Conservation (phyloP, 2,888 invertebrate genomes). For the Pristionchus maxplancki region DNA sequence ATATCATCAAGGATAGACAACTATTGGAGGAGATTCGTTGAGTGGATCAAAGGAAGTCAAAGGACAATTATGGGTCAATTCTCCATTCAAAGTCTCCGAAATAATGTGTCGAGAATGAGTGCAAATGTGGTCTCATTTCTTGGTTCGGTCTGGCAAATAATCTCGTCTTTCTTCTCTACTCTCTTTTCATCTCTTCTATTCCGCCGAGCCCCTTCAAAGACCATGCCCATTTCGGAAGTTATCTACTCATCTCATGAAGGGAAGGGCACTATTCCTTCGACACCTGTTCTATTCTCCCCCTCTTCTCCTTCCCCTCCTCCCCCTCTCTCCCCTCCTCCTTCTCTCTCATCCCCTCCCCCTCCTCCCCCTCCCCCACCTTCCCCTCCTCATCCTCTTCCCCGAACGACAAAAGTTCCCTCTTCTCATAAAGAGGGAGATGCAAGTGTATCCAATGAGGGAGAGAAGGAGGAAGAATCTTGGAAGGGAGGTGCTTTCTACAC, state of each 20-base stretch:
- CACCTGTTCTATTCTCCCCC: constrained; percentile 16
- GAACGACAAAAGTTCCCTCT: background rate
- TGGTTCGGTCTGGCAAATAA: background rate
- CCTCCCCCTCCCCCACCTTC: background rate
- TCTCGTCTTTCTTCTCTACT: background rate
- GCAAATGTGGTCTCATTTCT: background rate
- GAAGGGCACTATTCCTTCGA: background rate
- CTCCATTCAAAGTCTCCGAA: background rate
- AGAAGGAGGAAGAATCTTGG: background rate
- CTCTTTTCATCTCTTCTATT: constrained; percentile 3
- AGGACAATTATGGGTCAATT: no score
- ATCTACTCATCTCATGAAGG: constrained; percentile 5
- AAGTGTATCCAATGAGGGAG: background rate
- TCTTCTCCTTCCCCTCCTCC: background rate
- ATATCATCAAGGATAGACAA: background rate
- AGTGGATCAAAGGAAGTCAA: background rate
- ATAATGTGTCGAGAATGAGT: background rate
- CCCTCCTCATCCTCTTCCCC: background rate
- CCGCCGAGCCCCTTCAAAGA: constrained; percentile 38
- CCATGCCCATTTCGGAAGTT: background rate
- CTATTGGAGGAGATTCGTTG: background rate
- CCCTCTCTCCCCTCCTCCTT: constrained; percentile 15
- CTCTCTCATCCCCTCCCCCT: background rate
- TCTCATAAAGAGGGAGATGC: background rate
- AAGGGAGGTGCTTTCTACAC: constrained; percentile 31